Base-by-base conservation (phyloP, 2,888 invertebrate genomes). In the Timema cristinae region DNA sequence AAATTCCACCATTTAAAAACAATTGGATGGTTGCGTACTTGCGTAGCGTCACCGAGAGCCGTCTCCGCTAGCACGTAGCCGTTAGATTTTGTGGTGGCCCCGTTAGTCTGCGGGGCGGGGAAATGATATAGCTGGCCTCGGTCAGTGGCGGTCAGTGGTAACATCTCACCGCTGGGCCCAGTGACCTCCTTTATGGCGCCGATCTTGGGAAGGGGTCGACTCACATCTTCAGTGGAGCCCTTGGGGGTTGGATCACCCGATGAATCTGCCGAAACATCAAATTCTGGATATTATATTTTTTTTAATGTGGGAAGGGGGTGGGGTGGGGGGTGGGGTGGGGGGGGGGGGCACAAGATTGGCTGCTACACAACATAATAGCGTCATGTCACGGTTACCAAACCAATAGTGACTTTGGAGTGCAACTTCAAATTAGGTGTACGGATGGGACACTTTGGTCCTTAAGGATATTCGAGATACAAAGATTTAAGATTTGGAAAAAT, bases 161-260 rank as follows among this genome's bases (percentile, higher is more conserved):
- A 84, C 82, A 78, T 86, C 86, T 76, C 68, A 54, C 68, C 71
- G 15, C 67, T 69, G 48, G 59, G 54, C 32, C 67, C 50, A 71
- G 88, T 88, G 84, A 90, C 86, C 81, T 91, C 91, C 48, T 90
- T 89, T 75, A 86, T 87, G 82, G 91, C 91, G 50, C 87, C 87
- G 76, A 90, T 90, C 11, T 87, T 89, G 76, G 90, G 89, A 77
- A 91, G 70, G 15, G 69, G 66, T n/a, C 71, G 54, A 51, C 71
- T 72, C 47, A 78, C 63, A 70, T 78, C 86, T 71, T 90, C 84
- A 54, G 89, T 82, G 9, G 91, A 91, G 15, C 89, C 89, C 75
- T 83, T 82, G 32, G 88, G 88, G 77, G 87, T 88, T 70, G 84
- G 85, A 77, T 86, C 87, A 47, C 88, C 86, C 7, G 88, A 87